These are phyloP conservation scores for Podarcis cretensis DNA, from an alignment of 2,113 vertebrate species.

Conservation along the genomic window DNA sequence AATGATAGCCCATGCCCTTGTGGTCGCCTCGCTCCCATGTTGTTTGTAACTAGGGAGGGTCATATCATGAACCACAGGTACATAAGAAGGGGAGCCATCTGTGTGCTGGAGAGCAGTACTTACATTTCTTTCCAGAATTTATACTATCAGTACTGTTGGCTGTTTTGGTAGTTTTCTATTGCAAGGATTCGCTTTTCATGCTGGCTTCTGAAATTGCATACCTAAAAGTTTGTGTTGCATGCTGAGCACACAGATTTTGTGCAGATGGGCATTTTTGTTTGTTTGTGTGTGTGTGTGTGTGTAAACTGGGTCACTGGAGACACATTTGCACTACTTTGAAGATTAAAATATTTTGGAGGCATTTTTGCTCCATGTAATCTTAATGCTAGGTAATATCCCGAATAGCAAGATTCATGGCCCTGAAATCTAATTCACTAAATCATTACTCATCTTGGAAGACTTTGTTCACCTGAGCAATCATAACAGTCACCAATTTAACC, in stretches of 20 bases:
- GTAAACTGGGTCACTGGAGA: neutral
- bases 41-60: too few relatives aligned
- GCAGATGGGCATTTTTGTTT: neutral
- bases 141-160: neutral
- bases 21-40: neutral
- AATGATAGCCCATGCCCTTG: neutral
- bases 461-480: constrained; percentile 12
- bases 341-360: neutral
- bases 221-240: neutral
- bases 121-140: neutral
- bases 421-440: neutral
- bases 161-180: neutral
- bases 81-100: neutral
- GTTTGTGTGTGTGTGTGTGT: neutral
- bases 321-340: neutral
- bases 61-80: neutral
- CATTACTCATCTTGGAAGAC: neutral
- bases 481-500: constrained; percentile 45
- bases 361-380: neutral
- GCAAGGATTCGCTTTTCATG: neutral
- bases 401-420: neutral
- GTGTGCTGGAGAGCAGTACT: neutral
- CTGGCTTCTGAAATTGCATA: neutral
- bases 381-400: neutral
- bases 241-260: neutral